Evolutionary conservation across 2,888 invertebrate species (phyloP).

Genomic region (Augochlorella aurata): DNA sequence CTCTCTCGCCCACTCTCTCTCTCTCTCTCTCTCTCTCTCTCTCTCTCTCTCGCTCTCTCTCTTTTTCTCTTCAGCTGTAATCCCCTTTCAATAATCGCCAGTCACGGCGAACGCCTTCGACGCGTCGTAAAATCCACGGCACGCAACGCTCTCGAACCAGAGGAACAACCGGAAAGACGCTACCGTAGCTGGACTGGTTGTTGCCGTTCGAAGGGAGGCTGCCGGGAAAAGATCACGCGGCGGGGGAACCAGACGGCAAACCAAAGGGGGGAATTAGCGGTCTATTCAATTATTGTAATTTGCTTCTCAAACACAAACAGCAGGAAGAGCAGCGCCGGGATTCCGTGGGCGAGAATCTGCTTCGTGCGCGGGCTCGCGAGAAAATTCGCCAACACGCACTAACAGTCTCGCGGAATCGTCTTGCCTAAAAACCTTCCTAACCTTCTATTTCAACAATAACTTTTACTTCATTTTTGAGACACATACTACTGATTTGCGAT

Average conservation of each 20-base stretch:
- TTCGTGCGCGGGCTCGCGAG: conserved; percentile 22
- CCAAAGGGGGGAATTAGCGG: conserved; percentile 77
- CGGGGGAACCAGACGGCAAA: conserved; percentile 23
- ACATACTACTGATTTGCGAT: too few relatives aligned
- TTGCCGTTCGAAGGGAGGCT: not conserved
- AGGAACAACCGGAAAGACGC: conserved; percentile 4
- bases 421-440: not conserved
- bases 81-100: conserved; percentile 12
- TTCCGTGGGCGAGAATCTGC: conserved; percentile 47
- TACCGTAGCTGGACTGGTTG: not conserved
- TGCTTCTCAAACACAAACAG: conserved; percentile 80
- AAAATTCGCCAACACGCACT: conserved; percentile 43
- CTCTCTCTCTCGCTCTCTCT: not conserved
- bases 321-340: conserved; percentile 47
- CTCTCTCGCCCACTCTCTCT: too few relatives aligned
- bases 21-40: not conserved
- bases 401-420: not conserved
- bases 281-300: conserved; percentile 82
- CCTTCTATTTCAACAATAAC: not conserved
- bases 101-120: conserved; percentile 10
- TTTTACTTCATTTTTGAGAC: not conserved
- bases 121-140: conserved; percentile 16
- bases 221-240: conserved; percentile 15
- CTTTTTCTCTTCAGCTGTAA: not conserved
- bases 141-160: not conserved